These are phyloP conservation scores for Scaptomyza polygonia DNA, from an alignment of 2,888 invertebrate genomes.

Conservation along the genomic window DNA sequence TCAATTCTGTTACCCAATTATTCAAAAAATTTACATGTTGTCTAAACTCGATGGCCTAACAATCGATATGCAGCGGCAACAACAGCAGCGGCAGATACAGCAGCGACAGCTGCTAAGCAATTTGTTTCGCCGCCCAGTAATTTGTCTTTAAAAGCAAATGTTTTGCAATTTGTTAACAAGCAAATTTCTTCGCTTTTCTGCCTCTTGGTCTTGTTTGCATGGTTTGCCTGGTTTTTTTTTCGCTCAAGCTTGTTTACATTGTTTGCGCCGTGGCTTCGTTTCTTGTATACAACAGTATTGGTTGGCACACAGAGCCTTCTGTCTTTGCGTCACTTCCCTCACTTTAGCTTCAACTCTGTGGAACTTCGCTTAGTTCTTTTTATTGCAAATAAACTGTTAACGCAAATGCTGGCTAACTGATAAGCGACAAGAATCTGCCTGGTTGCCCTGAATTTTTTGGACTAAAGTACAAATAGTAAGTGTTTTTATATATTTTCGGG, in stretches of 20 bases:
- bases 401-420: slow-evolving; percentile 70
- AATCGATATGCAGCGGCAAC: slow-evolving; percentile 18
- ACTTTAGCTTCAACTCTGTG: background rate
- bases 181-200: slow-evolving; percentile 71
- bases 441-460: slow-evolving; percentile 29
- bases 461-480: background rate
- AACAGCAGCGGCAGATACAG: slow-evolving; percentile 17
- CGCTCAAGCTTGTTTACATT: slow-evolving; percentile 68
- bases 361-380: slow-evolving; percentile 5
- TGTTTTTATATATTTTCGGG: slow-evolving; percentile 15
- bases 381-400: slow-evolving; percentile 71
- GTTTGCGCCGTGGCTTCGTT: slow-evolving; percentile 49
- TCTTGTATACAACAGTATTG: slow-evolving; percentile 41
- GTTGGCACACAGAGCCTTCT: slow-evolving; percentile 14
- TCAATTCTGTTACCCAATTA: slow-evolving; percentile 34
- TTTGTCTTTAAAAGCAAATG: slow-evolving; percentile 80
- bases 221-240: slow-evolving; percentile 59
- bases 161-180: slow-evolving; percentile 80
- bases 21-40: slow-evolving; percentile 48
- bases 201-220: slow-evolving; percentile 62
- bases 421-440: slow-evolving; percentile 53
- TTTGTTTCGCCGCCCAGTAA: slow-evolving; percentile 79
- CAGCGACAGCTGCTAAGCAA: slow-evolving; percentile 59
- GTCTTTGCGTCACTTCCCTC: slow-evolving; percentile 1
- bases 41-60: slow-evolving; percentile 25